Base-by-base conservation (phyloP, 2,113 vertebrate genomes). In the Microtus ochrogaster region DNA sequence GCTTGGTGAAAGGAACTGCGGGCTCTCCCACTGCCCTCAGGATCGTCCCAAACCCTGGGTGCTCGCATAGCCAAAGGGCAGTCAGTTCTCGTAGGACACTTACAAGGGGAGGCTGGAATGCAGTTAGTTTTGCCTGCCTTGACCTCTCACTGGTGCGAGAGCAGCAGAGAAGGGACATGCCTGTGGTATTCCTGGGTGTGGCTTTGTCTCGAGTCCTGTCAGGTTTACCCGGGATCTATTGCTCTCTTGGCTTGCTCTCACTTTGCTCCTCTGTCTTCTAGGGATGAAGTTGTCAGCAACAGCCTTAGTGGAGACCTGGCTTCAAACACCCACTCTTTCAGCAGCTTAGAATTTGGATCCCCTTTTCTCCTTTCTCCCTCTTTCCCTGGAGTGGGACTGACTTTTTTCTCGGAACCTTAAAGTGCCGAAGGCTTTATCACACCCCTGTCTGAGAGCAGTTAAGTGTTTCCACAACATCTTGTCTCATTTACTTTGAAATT, bases 251-350 rank as follows among this genome's bases (percentile, higher is more conserved):
- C 41, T 84, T 47, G 8, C 16, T 52, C 24, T 91, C 47, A 33
- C n/a, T 87, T 84, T 79, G 58, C 16, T 52, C 24, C 49, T 73
- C 55, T 78, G 63, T 94, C n/a, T 97, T 88, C 61, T 41, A n/a
- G 28, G 61, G 61, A 86, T 86, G n/a, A 86, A 74, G 39, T 17
- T 92, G 74, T 94, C 47, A 87, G 47, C 33, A 70, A 47, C 73
- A 12, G 93, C 14, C 10, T n/a, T 73, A 41, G 49, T 2, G 30
- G n/a, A 83, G 76, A 26, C 49, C 49, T 76, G 41, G 26, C 55
- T 93, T 93, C 95, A 70, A 28, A 91, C 21, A 90, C 44, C 58
- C 8, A 73, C 14, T 36, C 22, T 41, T 92, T 93, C 63, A 55
- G 4, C 21, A 93, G 47, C 68, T 77, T 87, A 70, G 63, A 85